These are phyloP conservation scores for Synanceia verrucosa DNA, from an alignment of 2,797 vertebrate genomes.

Conservation along the genomic window DNA sequence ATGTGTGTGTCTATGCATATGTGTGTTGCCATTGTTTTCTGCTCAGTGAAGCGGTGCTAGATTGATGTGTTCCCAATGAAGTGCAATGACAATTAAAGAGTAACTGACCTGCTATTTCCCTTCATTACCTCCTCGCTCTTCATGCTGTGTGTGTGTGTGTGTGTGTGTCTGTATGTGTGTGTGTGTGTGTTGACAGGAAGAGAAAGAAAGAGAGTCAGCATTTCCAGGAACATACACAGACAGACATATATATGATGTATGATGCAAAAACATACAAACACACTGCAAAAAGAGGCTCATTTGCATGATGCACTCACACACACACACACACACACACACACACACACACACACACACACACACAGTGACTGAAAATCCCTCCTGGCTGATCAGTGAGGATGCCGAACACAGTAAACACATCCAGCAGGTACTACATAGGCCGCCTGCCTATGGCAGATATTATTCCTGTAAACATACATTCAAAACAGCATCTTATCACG, in stretches of 20 bases:
- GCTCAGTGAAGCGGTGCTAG: slow-evolving; percentile 92
- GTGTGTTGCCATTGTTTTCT: slow-evolving; percentile 89
- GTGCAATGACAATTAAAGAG: slow-evolving; percentile 98
- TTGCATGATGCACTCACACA: slow-evolving; percentile 33
- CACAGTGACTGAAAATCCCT: neutral
- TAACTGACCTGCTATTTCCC: slow-evolving; percentile 96
- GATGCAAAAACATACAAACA: slow-evolving; percentile 56
- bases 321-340: slow-evolving; percentile 13
- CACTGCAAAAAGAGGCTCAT: slow-evolving; percentile 27
- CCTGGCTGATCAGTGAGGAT: slow-evolving; percentile 27
- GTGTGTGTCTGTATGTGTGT: slow-evolving; percentile 87
- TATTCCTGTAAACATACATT: slow-evolving; percentile 62
- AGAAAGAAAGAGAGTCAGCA: slow-evolving; percentile 17
- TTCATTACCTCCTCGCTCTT: slow-evolving; percentile 82
- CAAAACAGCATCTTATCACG: slow-evolving; percentile 46
- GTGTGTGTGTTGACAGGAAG: slow-evolving; percentile 79
- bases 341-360: slow-evolving; percentile 14
- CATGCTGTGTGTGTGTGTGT: slow-evolving; percentile 63
- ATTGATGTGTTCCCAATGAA: slow-evolving; percentile 94
- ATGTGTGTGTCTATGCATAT: slow-evolving; percentile 25
- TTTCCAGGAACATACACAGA: slow-evolving; percentile 37
- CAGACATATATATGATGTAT: slow-evolving; percentile 39
- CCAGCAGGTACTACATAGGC: slow-evolving; percentile 34
- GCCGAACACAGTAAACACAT: slow-evolving; percentile 48
- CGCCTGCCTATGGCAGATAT: slow-evolving; percentile 40